Conservation (phyloP, 2,888 invertebrate genomes). For the Schizotus pectinicornis region DNA sequence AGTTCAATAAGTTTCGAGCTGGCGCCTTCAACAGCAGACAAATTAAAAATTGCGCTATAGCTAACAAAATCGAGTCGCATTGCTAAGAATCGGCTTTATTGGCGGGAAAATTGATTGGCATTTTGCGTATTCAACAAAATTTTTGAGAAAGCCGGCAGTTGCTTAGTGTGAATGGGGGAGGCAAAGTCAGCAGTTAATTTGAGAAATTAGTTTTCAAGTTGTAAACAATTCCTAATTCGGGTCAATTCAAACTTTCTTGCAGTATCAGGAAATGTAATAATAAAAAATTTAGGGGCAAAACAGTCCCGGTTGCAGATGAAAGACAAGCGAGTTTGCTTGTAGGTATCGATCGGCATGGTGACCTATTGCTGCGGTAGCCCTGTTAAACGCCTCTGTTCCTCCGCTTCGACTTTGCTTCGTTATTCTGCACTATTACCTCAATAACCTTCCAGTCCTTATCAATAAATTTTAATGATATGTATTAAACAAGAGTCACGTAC, state of each 20-base stretch:
- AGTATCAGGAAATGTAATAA: background rate
- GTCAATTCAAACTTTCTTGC: background rate
- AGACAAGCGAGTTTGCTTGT: slow-evolving; percentile 9
- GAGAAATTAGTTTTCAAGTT: background rate
- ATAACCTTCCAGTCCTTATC: background rate
- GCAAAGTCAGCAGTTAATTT: background rate
- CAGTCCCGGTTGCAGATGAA: slow-evolving; percentile 15
- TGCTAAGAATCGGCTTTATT: too few species aligned
- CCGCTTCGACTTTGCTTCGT: background rate
- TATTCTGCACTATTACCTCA: background rate
- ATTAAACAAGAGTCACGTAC: too few species aligned
- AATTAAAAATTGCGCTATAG: too few species aligned
- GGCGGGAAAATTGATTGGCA: too few species aligned
- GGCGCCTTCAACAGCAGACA: too few species aligned
- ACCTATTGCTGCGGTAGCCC: slow-evolving; percentile 4
- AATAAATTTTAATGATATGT: background rate
- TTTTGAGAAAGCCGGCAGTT: too few species aligned
- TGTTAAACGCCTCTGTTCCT: slow-evolving; percentile 1
- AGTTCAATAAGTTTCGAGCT: too few species aligned
- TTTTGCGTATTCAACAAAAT: too few species aligned
- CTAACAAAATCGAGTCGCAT: too few species aligned
- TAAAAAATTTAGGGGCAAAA: slow-evolving; percentile 15
- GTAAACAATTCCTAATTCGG: background rate
- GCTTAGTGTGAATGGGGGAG: background rate
- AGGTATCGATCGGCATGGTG: slow-evolving; percentile 4